A percentile compares a stretch with the other conserved stretches of the same genome.
These are phyloP conservation scores for Heliconius congener DNA, from an alignment of 1,140 invertebrate genomes.

Conservation along the genomic window DNA sequence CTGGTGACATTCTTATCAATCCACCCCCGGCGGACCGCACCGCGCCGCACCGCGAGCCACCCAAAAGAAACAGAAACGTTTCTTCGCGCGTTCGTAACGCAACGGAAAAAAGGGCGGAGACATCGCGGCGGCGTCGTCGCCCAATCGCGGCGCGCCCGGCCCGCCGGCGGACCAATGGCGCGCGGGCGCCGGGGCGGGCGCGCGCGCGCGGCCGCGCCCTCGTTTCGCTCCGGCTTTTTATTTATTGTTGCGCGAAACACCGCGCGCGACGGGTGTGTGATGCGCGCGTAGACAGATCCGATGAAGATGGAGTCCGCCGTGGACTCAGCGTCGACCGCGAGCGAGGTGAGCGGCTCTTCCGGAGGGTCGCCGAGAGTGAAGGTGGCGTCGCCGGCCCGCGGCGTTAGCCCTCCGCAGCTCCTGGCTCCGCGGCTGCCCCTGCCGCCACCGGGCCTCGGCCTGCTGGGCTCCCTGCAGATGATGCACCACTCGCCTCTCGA, in stretches of 20 bases:
- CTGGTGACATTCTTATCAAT: constrained; percentile 84
- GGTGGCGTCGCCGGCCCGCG: constrained; percentile 82
- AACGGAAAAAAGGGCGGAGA: constrained; percentile 78
- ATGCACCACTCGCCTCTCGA: constrained; percentile 87
- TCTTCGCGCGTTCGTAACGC: constrained; percentile 74
- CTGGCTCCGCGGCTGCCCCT: constrained; percentile 86
- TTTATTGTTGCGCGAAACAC: constrained; percentile 77
- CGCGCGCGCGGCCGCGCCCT: constrained; percentile 75
- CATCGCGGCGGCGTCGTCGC: constrained; percentile 53
- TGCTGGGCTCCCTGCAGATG: constrained; percentile 89
- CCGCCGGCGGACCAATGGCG: constrained; percentile 55
- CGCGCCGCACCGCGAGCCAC: constrained; percentile 64
- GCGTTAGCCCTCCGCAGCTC: constrained; percentile 83
- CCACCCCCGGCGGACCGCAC: constrained; percentile 74
- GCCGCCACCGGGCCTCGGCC: constrained; percentile 89
- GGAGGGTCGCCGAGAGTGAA: constrained; percentile 82
- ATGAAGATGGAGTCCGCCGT: constrained; percentile 83
- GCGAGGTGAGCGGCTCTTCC: constrained; percentile 84
- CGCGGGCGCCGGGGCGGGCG: constrained; percentile 61
- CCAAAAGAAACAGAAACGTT: constrained; percentile 79
- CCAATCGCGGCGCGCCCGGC: constrained; percentile 52
- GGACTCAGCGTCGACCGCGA: constrained; percentile 86
- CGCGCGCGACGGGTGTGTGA: constrained; percentile 75
- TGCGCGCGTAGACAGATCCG: constrained; percentile 62
- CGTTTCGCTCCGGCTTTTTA: constrained; percentile 72